phyloP scores from a whole-genome alignment of 2,113 vertebrate genomes.

The Microtus montanus region DNA sequence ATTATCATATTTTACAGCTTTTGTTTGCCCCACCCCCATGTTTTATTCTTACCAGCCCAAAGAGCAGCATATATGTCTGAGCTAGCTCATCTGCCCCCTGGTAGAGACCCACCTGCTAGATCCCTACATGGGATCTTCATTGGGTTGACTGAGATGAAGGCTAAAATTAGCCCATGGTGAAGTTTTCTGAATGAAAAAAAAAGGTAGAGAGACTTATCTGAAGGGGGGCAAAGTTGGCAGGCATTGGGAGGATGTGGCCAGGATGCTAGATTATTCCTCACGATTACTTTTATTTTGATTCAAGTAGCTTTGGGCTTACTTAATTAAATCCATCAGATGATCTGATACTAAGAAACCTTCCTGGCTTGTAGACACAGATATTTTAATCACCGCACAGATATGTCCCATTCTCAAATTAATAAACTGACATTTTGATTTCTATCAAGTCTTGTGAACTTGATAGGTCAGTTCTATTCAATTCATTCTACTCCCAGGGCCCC shows the following conservation, averaged over 20 bases:
- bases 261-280: background rate
- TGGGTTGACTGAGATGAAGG: background rate
- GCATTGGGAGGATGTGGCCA: background rate
- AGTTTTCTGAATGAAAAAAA: slow-evolving; percentile 5
- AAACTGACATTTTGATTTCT: slow-evolving; percentile 48
- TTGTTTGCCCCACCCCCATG: background rate
- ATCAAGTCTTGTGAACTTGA: slow-evolving; percentile 31
- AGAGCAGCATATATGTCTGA: background rate
- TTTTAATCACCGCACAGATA: slow-evolving; percentile 56
- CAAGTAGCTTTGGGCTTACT: slow-evolving; percentile 43
- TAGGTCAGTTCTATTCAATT: slow-evolving; percentile 40
- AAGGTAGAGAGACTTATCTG: background rate
- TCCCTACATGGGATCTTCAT: background rate
- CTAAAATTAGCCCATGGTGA: background rate
- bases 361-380: slow-evolving; percentile 12
- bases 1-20: slow-evolving; percentile 19
- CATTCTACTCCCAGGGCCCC: background rate
- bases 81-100: background rate
- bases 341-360: slow-evolving; percentile 28
- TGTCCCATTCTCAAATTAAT: slow-evolving; percentile 43
- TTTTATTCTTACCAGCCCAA: slow-evolving; percentile 16
- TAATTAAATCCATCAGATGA: slow-evolving; percentile 46
- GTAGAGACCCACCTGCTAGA: background rate
- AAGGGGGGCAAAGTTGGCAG: background rate
- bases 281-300: background rate